Evolutionary conservation across 2,113 vertebrate genomes (phyloP).

Genomic region (Monarcha castaneiventris): DNA sequence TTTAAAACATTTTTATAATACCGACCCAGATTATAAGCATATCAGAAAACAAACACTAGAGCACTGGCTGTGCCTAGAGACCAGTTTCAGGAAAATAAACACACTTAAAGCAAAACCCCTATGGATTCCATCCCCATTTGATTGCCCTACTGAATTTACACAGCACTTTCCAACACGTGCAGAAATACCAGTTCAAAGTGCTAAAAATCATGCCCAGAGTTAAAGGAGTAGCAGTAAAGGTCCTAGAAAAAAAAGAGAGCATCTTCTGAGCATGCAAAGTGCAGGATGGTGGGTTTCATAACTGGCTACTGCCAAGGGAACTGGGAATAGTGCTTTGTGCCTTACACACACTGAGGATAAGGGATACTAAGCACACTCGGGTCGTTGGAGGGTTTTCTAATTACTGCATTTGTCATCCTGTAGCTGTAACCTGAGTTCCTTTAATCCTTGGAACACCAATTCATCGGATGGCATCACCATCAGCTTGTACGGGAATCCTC

Average conservation of each 20-base stretch:
- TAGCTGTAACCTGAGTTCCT: conserved; percentile 77
- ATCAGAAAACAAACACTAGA: background rate
- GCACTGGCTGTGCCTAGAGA: background rate
- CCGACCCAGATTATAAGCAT: background rate
- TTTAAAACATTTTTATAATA: background rate
- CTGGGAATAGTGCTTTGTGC: background rate
- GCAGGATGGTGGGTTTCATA: background rate
- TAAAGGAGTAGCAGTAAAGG: background rate
- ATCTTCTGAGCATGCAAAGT: background rate
- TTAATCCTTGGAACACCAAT: conserved; percentile 64
- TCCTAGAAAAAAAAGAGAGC: background rate
- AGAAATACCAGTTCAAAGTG: background rate
- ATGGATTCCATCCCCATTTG: background rate
- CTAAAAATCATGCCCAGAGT: background rate
- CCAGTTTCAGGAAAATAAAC: background rate
- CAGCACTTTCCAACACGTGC: background rate
- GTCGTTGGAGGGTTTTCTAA: background rate
- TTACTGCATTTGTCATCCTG: conserved; percentile 6
- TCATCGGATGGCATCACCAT: conserved; percentile 46
- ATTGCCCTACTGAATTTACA: background rate
- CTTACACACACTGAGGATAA: background rate
- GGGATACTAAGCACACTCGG: background rate
- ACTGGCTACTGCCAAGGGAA: background rate
- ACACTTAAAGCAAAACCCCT: background rate
- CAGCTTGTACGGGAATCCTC: conserved; percentile 71